Evolutionary conservation across 2,888 invertebrate genomes (phyloP).

Genomic region (Arctia plantaginis): DNA sequence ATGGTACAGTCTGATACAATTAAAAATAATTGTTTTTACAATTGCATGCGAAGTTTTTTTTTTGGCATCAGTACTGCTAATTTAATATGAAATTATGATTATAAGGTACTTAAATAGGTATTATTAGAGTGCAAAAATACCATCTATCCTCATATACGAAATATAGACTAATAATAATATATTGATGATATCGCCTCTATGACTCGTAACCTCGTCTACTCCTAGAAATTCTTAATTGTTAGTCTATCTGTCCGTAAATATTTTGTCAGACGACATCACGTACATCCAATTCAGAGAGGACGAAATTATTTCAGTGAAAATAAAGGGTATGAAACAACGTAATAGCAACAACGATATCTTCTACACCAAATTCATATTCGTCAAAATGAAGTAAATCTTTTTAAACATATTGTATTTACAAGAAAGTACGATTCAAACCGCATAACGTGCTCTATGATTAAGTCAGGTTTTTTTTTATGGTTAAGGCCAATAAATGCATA

Average conservation of each 20-base stretch:
- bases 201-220: neutral
- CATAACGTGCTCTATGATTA: neutral
- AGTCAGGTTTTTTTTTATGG: neutral
- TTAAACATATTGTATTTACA: neutral
- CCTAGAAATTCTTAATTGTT: neutral
- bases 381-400: neutral
- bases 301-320: neutral
- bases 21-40: constrained; percentile 22
- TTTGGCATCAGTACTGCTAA: constrained; percentile 26
- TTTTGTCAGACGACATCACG: neutral
- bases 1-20: constrained; percentile 7
- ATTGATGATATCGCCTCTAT: neutral
- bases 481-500: neutral
- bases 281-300: neutral
- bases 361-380: neutral
- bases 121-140: neutral
- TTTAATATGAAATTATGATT: neutral
- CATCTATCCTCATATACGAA: neutral
- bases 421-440: neutral
- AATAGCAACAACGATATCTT: neutral
- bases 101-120: neutral
- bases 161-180: too few relatives aligned
- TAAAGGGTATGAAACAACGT: neutral
- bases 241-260: neutral
- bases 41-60: constrained; percentile 2